Evolutionary conservation across 2,888 invertebrate species (phyloP).

Genomic region (Sarcophaga subvicina): DNA sequence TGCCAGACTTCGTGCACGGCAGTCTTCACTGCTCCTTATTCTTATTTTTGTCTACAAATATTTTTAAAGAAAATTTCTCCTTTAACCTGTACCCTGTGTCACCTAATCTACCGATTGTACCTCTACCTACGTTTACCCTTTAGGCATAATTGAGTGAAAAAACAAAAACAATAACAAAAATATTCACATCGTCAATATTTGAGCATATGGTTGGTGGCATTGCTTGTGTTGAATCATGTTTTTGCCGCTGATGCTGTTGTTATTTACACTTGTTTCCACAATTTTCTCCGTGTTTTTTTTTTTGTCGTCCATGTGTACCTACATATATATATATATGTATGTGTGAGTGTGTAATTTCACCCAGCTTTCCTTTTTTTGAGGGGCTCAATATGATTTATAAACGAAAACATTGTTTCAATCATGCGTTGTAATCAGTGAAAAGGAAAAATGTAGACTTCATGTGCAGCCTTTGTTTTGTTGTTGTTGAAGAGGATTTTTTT

Average conservation of each 20-base stretch:
- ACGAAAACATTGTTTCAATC: conserved; percentile 55
- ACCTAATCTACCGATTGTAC: background rate
- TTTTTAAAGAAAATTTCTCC: too few species aligned
- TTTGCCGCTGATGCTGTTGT: background rate
- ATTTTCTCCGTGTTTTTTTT: background rate
- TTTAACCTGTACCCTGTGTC: too few species aligned
- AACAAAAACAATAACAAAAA: background rate
- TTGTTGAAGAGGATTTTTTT: too few species aligned
- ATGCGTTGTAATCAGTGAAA: conserved; percentile 62
- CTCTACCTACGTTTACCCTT: background rate
- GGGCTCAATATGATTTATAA: background rate
- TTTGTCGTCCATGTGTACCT: background rate
- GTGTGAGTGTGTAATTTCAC: background rate
- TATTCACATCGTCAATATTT: conserved; percentile 5
- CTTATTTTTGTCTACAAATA: too few species aligned
- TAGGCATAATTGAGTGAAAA: background rate
- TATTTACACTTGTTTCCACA: conserved; percentile 11
- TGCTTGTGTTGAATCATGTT: background rate
- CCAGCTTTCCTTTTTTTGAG: background rate
- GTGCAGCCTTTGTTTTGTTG: too few species aligned
- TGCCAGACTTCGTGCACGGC: too few species aligned
- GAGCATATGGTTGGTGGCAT: background rate
- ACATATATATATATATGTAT: too few species aligned
- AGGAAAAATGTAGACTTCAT: conserved; percentile 48
- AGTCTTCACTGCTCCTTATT: too few species aligned